phyloP scores from a whole-genome alignment of 2,888 invertebrate genomes.

The Ptilodon capucinus region DNA sequence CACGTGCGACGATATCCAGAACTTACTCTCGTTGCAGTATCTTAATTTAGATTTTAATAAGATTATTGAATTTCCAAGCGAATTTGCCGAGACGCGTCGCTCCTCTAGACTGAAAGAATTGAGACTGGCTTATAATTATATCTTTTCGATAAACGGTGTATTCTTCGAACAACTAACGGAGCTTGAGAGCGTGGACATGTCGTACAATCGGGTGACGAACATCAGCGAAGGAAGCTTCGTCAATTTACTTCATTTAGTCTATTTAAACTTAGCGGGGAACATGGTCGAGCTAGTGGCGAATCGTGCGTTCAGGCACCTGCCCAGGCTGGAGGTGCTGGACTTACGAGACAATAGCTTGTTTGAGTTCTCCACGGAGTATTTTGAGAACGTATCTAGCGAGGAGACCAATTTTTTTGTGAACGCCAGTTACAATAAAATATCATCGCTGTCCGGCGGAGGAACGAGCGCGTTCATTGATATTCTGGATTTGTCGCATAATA shows the following conservation, averaged over 20 bases:
- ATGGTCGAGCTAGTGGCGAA: conserved; percentile 84
- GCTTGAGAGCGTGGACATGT: conserved; percentile 87
- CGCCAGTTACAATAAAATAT: conserved; percentile 85
- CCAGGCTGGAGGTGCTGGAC: conserved; percentile 87
- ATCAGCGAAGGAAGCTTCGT: conserved; percentile 85
- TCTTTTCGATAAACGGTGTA: conserved; percentile 84
- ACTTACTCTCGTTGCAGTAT: conserved; percentile 86
- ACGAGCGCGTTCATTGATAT: conserved; percentile 78
- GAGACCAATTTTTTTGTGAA: conserved; percentile 86
- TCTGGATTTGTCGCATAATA: conserved; percentile 86
- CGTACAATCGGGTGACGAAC: conserved; percentile 86
- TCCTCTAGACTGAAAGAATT: conserved; percentile 89
- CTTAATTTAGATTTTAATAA: conserved; percentile 93
- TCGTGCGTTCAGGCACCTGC: conserved; percentile 87
- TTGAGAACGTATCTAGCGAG: conserved; percentile 84
- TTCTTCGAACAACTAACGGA: conserved; percentile 86
- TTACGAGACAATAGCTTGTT: conserved; percentile 87
- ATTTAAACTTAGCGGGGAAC: conserved; percentile 90
- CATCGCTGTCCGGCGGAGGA: conserved; percentile 46
- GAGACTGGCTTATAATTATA: conserved; percentile 89
- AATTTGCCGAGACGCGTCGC: conserved; percentile 45
- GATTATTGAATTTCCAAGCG: conserved; percentile 85
- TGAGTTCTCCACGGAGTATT: conserved; percentile 84
- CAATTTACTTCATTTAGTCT: conserved; percentile 86
- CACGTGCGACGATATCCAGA: conserved; percentile 85